phyloP scores from a whole-genome alignment of 2,797 vertebrate species.

The Ctenochaetus hawaiiensis region DNA sequence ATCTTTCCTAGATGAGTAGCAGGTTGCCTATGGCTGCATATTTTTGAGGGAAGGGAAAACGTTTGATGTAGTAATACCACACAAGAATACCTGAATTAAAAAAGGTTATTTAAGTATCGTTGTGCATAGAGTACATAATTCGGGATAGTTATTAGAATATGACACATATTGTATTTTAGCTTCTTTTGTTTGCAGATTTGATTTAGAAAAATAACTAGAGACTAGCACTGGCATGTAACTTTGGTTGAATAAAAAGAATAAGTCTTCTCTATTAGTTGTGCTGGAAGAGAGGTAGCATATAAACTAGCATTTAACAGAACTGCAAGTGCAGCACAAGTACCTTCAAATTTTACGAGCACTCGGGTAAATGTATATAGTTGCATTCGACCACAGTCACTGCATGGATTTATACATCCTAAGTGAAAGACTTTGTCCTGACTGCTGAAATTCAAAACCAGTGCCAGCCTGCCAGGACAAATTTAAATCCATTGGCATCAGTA shows the following conservation, averaged over 20 bases:
- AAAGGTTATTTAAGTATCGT: background rate
- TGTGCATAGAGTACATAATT: background rate
- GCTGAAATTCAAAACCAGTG: background rate
- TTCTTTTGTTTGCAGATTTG: background rate
- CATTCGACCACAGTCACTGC: background rate
- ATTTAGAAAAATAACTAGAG: too few relatives aligned
- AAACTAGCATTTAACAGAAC: background rate
- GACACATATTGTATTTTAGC: background rate
- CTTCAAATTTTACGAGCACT: background rate
- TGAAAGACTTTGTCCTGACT: background rate
- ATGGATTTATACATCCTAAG: background rate
- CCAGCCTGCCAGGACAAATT: background rate
- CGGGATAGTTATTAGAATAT: background rate
- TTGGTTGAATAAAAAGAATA: background rate
- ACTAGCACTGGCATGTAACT: background rate
- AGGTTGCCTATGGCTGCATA: background rate
- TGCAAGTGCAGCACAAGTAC: background rate
- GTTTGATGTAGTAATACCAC: background rate
- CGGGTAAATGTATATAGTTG: background rate
- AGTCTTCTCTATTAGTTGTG: background rate
- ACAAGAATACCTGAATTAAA: background rate
- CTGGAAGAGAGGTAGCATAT: too few relatives aligned
- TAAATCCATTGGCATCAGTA: background rate
- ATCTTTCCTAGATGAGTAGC: background rate
- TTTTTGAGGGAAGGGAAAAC: background rate